phyloP scores from a whole-genome alignment of 2,797 vertebrate species.

The Anguilla megastoma region DNA sequence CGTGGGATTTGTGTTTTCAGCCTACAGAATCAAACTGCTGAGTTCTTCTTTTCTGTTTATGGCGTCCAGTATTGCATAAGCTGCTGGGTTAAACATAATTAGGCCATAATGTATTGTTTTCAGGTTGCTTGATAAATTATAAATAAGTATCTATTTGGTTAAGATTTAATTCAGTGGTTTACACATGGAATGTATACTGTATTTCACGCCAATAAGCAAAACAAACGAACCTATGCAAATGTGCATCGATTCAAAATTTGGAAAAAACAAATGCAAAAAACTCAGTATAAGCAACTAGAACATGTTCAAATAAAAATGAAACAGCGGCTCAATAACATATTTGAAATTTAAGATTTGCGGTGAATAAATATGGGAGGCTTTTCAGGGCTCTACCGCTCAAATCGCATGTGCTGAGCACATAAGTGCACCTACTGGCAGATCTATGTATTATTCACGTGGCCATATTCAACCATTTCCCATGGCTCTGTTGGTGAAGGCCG shows the following conservation, averaged over 20 bases:
- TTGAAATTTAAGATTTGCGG: not conserved
- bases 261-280: not conserved
- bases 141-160: not conserved
- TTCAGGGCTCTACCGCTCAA: not conserved
- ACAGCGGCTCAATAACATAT: not conserved
- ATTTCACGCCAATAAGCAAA: not conserved
- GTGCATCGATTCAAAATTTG: not conserved
- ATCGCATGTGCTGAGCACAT: not conserved
- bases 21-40: conserved; percentile 52
- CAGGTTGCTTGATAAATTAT: not conserved
- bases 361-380: not conserved
- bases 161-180: not conserved
- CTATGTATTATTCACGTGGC: conserved; percentile 16
- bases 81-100: not conserved
- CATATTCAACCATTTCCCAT: not conserved
- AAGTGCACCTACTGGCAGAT: not conserved
- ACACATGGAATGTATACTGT: not conserved
- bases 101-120: not conserved
- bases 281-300: not conserved
- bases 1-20: conserved; percentile 38
- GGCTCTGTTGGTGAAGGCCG: not conserved
- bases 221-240: not conserved
- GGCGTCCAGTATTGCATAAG: conserved; percentile 42
- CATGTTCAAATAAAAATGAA: not conserved
- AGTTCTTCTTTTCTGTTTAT: conserved; percentile 46